These are phyloP conservation scores for Empidonax traillii DNA, from an alignment of 2,113 vertebrate genomes.

Conservation along the genomic window DNA sequence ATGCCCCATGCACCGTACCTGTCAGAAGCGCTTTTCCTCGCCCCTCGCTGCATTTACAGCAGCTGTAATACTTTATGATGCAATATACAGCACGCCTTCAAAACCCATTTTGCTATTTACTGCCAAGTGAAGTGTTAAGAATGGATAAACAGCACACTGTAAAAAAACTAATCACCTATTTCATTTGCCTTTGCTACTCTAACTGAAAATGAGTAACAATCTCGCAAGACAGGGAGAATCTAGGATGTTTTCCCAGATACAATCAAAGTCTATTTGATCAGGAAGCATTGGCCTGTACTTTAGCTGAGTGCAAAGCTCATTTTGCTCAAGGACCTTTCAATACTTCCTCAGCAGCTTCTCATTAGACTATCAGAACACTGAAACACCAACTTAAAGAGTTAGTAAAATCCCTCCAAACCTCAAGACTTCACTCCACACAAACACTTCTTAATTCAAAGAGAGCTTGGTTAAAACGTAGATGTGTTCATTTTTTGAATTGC, in stretches of 20 bases:
- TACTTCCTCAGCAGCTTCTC: not conserved
- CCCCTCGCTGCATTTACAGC: not conserved
- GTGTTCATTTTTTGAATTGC: not conserved
- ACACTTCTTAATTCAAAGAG: not conserved
- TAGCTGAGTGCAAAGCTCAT: not conserved
- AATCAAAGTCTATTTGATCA: not conserved
- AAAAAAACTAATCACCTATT: conserved; percentile 10
- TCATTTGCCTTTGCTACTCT: not conserved
- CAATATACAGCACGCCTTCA: not conserved
- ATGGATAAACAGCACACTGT: not conserved
- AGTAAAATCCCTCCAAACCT: not conserved
- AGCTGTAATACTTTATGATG: conserved; percentile 19
- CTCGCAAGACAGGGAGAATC: not conserved
- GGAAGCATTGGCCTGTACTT: not conserved
- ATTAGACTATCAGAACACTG: not conserved
- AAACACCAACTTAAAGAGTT: not conserved
- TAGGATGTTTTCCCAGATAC: not conserved
- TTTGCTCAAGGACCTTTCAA: not conserved
- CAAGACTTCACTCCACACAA: not conserved
- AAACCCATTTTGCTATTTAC: conserved; percentile 7
- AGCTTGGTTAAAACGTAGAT: not conserved
- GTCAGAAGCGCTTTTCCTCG: not conserved
- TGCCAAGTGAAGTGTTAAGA: conserved; percentile 20
- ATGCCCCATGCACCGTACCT: not conserved
- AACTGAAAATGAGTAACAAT: not conserved